Evolutionary conservation across 2,113 vertebrate species (phyloP), one percentile per base, ranked within the genome.

Genomic region (Plecturocebus donacophilus): DNA sequence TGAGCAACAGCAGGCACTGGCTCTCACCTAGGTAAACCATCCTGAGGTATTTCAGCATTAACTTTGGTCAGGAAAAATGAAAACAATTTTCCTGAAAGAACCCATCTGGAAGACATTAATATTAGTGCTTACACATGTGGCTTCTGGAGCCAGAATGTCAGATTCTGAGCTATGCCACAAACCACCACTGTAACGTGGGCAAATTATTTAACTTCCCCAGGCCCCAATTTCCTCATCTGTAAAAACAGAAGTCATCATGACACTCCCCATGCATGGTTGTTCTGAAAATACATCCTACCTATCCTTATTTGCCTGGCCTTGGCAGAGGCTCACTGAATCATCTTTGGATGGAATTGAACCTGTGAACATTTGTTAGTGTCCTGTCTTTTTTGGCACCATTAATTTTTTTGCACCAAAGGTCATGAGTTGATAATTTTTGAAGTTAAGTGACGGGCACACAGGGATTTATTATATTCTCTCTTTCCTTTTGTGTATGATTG

Each of bases 371-470:
- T 30, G 30, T 25, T 76, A 76, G 12, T 20, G 32, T 42, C 32
- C 5, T 45, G 5, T 49, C 20, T 40, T 61, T 91, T 86, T 58
- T 71, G 32, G 6, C 40, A 35, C n/a, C 17, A 2, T 82, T 52
- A 42, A 42, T 49, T 77, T 52, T 52, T 52, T 14, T 52, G 49
- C 49, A 52, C 14, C 49, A 32, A 49, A 56, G 17, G 83, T 35
- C 4, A 11, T 0, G 11, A 77, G 54, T 3, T 11, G 4, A 11
- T 5, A 0, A 10, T 0, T 20, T 87, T 0, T 6, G 27, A 91
- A 56, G 47, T 47, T 49, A 49, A 49, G 10, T 40, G 54, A 30
- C 0, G 8, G 40, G 13, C 3, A 16, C 3, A 0, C 7, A 11
- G 52, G 54, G 9, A 32, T 19, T 64, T 19, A 30, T 11, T 1